Base-by-base conservation (phyloP, 2,113 vertebrate genomes). In the Xenopus laevis region DNA sequence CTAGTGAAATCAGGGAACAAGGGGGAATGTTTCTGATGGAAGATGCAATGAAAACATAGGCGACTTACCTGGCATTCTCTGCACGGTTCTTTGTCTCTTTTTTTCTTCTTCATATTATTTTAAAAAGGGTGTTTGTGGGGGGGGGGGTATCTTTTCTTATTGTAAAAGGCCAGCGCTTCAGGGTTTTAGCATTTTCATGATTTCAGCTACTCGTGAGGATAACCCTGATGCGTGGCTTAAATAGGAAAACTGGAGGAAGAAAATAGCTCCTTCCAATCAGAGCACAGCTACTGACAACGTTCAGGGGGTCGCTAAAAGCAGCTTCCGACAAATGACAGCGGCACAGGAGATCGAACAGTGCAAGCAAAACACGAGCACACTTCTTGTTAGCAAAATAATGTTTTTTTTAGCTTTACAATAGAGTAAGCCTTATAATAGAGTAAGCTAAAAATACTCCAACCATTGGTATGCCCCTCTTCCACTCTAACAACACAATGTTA, bases 61-160 rank as follows among this genome's bases (percentile, higher is more conserved):
- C 10, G 73, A 55, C 73, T 75, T 75, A 75, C 73, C 73, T 75
- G 73, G 27, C 73, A 75, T 68, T 75, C 73, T 75, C 73, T 75
- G 58, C 65, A 75, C 13, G 73, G 58, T 20, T 75, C 57, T 62
- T 62, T 68, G 57, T 75, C 73, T 58, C 73, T 61, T 67, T 62
- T 75, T 69, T 75, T 75, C 65, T 75, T 75, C 73, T 62, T 75
- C 73, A 75, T 75, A 68, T 68, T 75, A 75, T 68, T 57, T 44
- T 53, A 63, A 44, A 69, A 23, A 63, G 62, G 11, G 46, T 63
- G 57, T 75, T 62, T 16, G 7, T 9, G 47, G 47, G 47, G 47
- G 3, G 11, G 47, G 47, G 47, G 47, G 3, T 50, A 10, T 50
- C 10, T 50, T 50, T 67, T 68, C 61, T 75, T 68, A 75, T 75